A percentile compares a stretch with the other conserved stretches of the same genome.
phyloP scores from a whole-genome alignment of 1,140 invertebrate species.

The Achatina immaculata region DNA sequence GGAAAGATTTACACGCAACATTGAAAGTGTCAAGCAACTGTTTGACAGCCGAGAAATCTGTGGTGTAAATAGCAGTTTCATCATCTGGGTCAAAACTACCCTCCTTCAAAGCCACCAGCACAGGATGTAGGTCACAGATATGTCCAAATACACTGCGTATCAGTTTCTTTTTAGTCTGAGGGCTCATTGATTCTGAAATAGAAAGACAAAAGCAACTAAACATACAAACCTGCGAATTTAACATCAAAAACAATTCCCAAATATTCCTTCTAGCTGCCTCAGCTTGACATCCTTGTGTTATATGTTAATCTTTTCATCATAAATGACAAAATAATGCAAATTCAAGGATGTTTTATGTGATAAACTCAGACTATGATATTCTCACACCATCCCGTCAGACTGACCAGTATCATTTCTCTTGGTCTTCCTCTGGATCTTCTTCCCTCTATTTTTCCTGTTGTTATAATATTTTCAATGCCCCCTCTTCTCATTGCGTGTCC shows the following conservation, averaged over 20 bases:
- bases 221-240: neutral
- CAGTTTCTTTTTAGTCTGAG: constrained; percentile 13
- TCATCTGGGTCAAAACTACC: neutral
- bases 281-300: too few relatives aligned
- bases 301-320: too few relatives aligned
- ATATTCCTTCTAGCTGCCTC: too few relatives aligned
- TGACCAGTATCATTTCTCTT: too few relatives aligned
- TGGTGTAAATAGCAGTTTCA: neutral
- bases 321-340: too few relatives aligned
- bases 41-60: constrained; percentile 10
- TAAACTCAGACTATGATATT: too few relatives aligned
- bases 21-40: neutral
- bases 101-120: constrained; percentile 4
- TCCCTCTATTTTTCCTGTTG: too few relatives aligned
- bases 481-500: too few relatives aligned
- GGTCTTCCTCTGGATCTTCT: too few relatives aligned
- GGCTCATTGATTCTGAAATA: neutral
- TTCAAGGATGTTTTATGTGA: too few relatives aligned
- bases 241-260: neutral
- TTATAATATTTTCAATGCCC: too few relatives aligned
- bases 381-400: too few relatives aligned
- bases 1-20: neutral
- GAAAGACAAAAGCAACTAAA: neutral
- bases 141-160: constrained; percentile 1
- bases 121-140: constrained; percentile 7